These are phyloP conservation scores for Caranx melampygus DNA, from an alignment of 2,113 vertebrate species.

Conservation along the genomic window DNA sequence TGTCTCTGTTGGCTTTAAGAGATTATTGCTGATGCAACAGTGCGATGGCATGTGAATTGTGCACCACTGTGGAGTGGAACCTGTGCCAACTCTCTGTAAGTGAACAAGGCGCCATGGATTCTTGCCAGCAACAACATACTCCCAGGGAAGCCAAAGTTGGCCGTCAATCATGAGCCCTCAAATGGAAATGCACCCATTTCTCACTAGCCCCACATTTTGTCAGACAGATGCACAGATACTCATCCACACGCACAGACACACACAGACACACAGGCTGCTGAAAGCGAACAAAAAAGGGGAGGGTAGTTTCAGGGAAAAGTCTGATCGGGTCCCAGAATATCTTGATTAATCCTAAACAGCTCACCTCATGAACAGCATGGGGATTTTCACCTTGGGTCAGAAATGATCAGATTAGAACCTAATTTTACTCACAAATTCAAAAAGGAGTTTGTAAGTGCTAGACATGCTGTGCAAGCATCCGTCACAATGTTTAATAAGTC, in stretches of 20 bases:
- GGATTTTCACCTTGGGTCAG: conserved; percentile 43
- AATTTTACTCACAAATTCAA: conserved; percentile 39
- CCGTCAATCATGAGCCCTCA: conserved; percentile 77
- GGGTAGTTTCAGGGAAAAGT: conserved; percentile 18
- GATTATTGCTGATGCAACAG: conserved; percentile 82
- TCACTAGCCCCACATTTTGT: conserved; percentile 55
- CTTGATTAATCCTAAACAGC: conserved; percentile 52
- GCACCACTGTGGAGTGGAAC: conserved; percentile 62
- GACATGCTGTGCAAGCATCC: not conserved
- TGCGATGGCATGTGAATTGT: conserved; percentile 68
- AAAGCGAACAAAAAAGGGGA: not conserved
- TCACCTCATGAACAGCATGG: conserved; percentile 34
- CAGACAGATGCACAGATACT: conserved; percentile 33
- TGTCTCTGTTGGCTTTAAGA: conserved; percentile 68
- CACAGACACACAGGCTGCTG: conserved; percentile 6
- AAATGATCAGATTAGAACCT: conserved; percentile 43
- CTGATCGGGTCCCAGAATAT: conserved; percentile 39
- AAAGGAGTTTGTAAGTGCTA: conserved; percentile 12
- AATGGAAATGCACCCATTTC: conserved; percentile 74
- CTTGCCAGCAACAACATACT: conserved; percentile 75
- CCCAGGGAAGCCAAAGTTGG: conserved; percentile 67
- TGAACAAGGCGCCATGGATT: conserved; percentile 75
- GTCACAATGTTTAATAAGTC: not conserved
- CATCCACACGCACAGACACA: conserved; percentile 37
- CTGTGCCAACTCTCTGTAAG: conserved; percentile 73